Evolutionary conservation across 2,113 vertebrate species (phyloP).

Genomic region (Apodemus speciosus): DNA sequence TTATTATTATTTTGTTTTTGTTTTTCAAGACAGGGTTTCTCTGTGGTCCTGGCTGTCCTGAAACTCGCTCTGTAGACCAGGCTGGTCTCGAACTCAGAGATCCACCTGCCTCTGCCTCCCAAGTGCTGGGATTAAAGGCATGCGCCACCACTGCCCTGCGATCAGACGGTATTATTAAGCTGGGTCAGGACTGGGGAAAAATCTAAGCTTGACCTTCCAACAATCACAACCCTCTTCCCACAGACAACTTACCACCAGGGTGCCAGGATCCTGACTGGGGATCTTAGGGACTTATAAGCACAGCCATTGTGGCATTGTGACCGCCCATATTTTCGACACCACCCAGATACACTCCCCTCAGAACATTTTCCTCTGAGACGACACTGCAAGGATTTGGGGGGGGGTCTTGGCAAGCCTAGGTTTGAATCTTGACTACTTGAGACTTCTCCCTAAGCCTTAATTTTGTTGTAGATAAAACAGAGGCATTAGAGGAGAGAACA

Average conservation of each 20-base stretch:
- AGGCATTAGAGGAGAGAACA: background rate
- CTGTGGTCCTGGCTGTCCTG: no score
- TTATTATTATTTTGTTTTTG: no score
- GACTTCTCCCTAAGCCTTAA: background rate
- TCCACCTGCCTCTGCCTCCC: no score
- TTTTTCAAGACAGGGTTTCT: no score
- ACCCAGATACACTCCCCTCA: background rate
- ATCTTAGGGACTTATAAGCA: background rate
- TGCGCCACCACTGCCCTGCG: no score
- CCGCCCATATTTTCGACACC: background rate
- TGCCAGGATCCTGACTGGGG: background rate
- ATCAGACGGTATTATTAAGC: background rate
- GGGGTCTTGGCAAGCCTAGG: background rate
- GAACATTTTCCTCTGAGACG: background rate
- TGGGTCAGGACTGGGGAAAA: rapidly evolving
- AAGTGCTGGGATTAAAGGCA: no score
- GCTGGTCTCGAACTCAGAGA: no score
- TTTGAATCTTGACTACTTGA: background rate
- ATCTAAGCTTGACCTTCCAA: background rate
- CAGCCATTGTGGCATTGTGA: background rate
- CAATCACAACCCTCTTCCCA: background rate
- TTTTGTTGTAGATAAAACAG: background rate
- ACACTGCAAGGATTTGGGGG: background rate
- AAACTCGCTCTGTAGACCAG: no score
- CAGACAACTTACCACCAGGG: background rate